phyloP scores from a whole-genome alignment of 1,140 invertebrate species.

The Luehdorfia chinensis region DNA sequence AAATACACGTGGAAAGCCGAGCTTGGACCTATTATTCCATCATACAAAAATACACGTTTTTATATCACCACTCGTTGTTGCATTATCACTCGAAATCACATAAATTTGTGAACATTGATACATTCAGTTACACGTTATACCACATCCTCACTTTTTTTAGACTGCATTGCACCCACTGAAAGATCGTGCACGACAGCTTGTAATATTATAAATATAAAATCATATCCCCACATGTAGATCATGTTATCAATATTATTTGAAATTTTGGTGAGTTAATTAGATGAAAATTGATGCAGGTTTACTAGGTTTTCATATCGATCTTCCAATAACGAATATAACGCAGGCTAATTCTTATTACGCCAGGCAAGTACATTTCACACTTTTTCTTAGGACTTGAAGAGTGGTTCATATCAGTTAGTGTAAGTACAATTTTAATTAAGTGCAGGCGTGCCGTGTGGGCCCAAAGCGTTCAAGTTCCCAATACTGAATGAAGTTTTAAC shows the following conservation, averaged over 20 bases:
- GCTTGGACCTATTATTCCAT: slow-evolving; percentile 35
- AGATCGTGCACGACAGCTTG: too few species aligned
- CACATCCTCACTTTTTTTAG: too few species aligned
- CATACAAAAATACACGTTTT: slow-evolving; percentile 39
- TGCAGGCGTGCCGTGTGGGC: slow-evolving; percentile 4
- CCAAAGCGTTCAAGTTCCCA: slow-evolving; percentile 19
- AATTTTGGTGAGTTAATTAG: too few species aligned
- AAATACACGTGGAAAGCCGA: slow-evolving; percentile 34
- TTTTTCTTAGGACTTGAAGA: too few species aligned
- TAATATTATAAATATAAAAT: too few species aligned
- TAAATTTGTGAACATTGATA: background rate
- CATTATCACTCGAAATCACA: slow-evolving; percentile 13
- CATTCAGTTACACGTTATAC: background rate
- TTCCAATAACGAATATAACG: slow-evolving; percentile 7
- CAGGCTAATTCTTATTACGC: slow-evolving; percentile 2
- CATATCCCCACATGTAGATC: too few species aligned
- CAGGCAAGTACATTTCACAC: background rate
- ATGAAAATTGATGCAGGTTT: too few species aligned
- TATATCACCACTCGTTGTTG: slow-evolving; percentile 12
- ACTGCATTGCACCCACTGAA: too few species aligned
- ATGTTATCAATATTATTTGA: too few species aligned
- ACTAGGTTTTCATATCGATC: too few species aligned
- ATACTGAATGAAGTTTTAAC: slow-evolving; percentile 31
- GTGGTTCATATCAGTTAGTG: too few species aligned
- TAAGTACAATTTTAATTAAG: slow-evolving; percentile 6